phyloP scores from a whole-genome alignment of 2,797 vertebrate species.

The Melanotaenia parkinsoni region DNA sequence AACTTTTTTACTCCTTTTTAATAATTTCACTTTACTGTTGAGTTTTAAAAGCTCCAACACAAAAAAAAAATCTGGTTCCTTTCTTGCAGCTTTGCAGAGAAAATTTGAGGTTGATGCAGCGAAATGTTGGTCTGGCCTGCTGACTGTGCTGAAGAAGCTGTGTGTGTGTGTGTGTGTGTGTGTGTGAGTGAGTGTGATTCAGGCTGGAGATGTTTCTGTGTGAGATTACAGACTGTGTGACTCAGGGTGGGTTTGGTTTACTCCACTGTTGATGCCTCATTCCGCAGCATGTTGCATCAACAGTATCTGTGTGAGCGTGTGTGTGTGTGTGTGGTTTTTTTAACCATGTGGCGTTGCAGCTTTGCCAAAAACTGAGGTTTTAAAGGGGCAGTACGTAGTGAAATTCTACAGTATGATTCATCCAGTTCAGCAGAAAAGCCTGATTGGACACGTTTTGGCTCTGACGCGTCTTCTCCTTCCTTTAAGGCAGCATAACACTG shows the following conservation, averaged over 20 bases:
- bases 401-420: not conserved
- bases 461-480: no score
- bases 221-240: constrained; percentile 41
- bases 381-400: constrained; percentile 18
- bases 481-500: no score
- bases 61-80: not conserved
- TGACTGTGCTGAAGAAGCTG: constrained; percentile 6
- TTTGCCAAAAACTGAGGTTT: not conserved
- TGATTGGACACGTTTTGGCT: no score
- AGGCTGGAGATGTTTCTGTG: constrained; percentile 28
- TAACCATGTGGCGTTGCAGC: constrained; percentile 16
- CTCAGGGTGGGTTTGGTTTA: constrained; percentile 63
- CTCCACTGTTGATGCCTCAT: constrained; percentile 49
- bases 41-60: constrained; percentile 2
- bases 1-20: not conserved
- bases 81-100: constrained; percentile 6
- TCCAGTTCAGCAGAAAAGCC: no score
- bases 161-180: constrained; percentile 6
- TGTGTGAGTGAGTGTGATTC: not conserved
- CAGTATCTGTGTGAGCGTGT: constrained; percentile 7
- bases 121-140: constrained; percentile 9
- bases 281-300: constrained; percentile 48
- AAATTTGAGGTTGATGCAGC: constrained; percentile 5
- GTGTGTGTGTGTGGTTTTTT: constrained; percentile 8
- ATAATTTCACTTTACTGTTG: not conserved